Base-by-base conservation (phyloP, 2,888 invertebrate species). In the Spodoptera exigua region DNA sequence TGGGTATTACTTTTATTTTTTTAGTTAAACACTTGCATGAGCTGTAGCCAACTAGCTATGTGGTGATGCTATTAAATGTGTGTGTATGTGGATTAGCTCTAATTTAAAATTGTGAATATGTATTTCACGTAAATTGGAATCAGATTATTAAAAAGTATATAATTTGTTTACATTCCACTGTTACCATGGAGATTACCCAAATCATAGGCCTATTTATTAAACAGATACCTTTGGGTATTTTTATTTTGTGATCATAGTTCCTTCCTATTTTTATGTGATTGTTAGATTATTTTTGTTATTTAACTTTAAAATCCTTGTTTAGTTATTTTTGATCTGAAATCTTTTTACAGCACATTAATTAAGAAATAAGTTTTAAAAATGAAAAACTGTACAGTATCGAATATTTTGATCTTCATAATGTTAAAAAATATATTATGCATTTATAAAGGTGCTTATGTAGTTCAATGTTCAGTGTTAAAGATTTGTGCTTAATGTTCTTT, bases 201-300 rank as follows among this genome's bases (percentile, higher is more conserved):
- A 53, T 21, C 27, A 27, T 7, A 27, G 43, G 34, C 21, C 36
- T 37, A 35, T 43, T 27, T 27, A 56, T 57, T 41, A 55, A 53
- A 48, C 53, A 55, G 60, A 27, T 76, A 80, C 76, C 74, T 76
- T 67, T 57, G 35, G 81, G 80, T 81, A 76, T 74, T 75, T 70
- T 63, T 71, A 60, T 64, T 57, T 66, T 75, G 76, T 79, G 79
- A 79, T 79, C 58, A 34, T 73, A 72, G 74, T 76, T 67, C 68
- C 70, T 77, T 63, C 56, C 53, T 69, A 70, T 75, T 66, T 72
- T 64, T 70, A 60, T 67, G 60, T 68, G 65, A 58, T 55, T 70
- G 69, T 56, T 71, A 70, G 69, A 68, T 70, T 72, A 73, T 70
- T 67, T 61, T 77, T 69, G 58, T 74, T 71, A 70, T 36, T 46